These are phyloP conservation scores for Xerus inauris DNA, from an alignment of 2,113 vertebrate genomes.

Conservation along the genomic window DNA sequence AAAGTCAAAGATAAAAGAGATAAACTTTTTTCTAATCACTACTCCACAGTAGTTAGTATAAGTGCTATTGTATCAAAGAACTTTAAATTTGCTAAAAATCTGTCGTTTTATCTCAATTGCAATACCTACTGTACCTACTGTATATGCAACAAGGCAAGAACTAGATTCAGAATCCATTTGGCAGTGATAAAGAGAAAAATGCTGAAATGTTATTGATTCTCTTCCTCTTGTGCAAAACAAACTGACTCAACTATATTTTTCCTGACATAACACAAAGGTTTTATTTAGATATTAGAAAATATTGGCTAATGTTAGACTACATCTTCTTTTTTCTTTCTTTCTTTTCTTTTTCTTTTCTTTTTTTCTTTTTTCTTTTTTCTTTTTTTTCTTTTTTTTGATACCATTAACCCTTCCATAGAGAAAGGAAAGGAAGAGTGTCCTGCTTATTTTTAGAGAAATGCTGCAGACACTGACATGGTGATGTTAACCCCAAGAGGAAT, in stretches of 20 bases:
- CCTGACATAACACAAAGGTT: constrained; percentile 85
- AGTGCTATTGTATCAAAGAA: constrained; percentile 34
- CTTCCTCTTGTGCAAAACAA: constrained; percentile 81
- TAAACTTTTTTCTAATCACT: constrained; percentile 48
- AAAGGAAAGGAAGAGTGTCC: constrained; percentile 11
- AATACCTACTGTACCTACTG: constrained; percentile 64
- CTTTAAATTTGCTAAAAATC: constrained; percentile 46
- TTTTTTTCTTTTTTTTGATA: neutral
- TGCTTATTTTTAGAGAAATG: constrained; percentile 55
- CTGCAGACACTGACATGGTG: constrained; percentile 48
- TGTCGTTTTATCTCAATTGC: constrained; percentile 37
- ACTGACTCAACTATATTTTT: constrained; percentile 87
- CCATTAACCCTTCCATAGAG: constrained; percentile 69
- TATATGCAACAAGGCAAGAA: constrained; percentile 71
- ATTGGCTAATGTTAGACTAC: constrained; percentile 55
- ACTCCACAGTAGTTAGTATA: neutral
- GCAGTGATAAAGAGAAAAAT: constrained; percentile 81
- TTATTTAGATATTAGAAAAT: constrained; percentile 83
- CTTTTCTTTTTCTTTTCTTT: neutral
- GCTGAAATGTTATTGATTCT: constrained; percentile 87
- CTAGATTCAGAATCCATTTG: constrained; percentile 85
- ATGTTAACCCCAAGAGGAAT: constrained; percentile 78
- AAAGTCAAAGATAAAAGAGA: constrained; percentile 58
- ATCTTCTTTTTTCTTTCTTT: neutral
- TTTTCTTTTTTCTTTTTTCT: neutral